phyloP scores from a whole-genome alignment of 2,113 vertebrate species.

The Pterocles burchelli region DNA sequence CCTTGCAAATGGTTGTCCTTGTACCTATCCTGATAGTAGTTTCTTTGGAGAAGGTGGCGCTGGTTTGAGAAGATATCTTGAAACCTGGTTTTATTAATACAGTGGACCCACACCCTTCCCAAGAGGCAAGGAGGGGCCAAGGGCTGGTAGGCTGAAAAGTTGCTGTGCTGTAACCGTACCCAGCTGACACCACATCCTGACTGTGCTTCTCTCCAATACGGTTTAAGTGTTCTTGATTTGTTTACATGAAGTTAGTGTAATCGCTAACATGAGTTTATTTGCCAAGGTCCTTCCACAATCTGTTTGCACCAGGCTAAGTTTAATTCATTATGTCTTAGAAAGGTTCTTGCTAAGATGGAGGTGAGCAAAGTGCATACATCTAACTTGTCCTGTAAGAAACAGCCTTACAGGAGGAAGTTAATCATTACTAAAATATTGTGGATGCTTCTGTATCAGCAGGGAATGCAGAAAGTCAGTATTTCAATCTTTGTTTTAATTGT shows the following conservation, averaged over 20 bases:
- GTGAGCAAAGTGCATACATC: neutral
- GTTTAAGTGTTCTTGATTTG: neutral
- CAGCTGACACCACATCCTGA: accelerated
- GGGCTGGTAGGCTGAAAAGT: neutral
- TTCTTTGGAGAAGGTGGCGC: neutral
- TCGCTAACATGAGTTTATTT: neutral
- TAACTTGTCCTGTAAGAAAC: neutral
- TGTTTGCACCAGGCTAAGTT: neutral
- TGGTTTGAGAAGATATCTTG: neutral
- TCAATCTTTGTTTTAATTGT: neutral
- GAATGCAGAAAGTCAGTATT: neutral
- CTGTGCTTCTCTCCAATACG: neutral
- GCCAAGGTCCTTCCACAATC: neutral
- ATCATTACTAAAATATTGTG: neutral
- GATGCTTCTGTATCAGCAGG: neutral
- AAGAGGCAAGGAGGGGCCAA: neutral
- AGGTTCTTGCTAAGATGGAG: neutral
- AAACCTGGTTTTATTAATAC: neutral
- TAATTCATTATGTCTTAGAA: neutral
- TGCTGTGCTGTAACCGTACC: neutral
- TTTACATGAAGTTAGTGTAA: neutral
- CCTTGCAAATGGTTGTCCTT: neutral
- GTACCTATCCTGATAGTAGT: neutral
- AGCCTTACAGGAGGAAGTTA: neutral
- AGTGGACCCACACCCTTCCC: neutral